Percentiles rank a stretch among this genome's conserved stretches.
These are phyloP conservation scores for Lytechinus pictus DNA, from an alignment of 35 echinoderm and acorn worm species.

Conservation along the genomic window DNA sequence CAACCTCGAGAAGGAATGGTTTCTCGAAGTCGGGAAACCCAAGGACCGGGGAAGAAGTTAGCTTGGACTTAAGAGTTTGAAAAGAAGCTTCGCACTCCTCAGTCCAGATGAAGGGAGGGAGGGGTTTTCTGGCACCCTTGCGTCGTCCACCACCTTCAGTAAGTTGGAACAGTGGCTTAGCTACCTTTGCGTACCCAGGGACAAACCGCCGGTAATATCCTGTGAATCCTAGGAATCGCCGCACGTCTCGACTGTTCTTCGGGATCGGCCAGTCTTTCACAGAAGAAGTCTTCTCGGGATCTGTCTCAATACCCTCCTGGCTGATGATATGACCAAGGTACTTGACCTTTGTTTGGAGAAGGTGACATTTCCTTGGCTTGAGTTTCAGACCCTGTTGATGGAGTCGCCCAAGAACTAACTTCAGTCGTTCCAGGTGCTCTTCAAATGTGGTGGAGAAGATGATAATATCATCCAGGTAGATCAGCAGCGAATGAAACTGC, in stretches of 20 bases:
- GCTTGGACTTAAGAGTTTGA: constrained; percentile 28
- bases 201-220: constrained; percentile 64
- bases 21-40: constrained; percentile 70
- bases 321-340: constrained; percentile 71
- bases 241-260: constrained; percentile 27
- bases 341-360: constrained; percentile 53
- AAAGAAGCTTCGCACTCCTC: constrained; percentile 71
- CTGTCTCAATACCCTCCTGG: constrained; percentile 43
- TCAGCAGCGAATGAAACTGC: constrained; percentile 45
- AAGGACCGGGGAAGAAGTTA: constrained; percentile 69
- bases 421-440: constrained; percentile 55
- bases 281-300: constrained; percentile 50
- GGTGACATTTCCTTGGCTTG: constrained; percentile 71
- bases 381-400: constrained; percentile 62
- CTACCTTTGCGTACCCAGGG: constrained; percentile 36
- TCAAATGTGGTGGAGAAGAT: constrained; percentile 59
- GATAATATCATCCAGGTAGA: constrained; percentile 81
- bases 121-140: constrained; percentile 25
- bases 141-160: constrained; percentile 7
- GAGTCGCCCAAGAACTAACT: constrained; percentile 58
- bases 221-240: constrained; percentile 63
- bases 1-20: constrained; percentile 62
- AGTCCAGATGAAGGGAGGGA: not conserved
- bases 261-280: not conserved
- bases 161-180: constrained; percentile 37